These are phyloP conservation scores for Otus scops DNA, from an alignment of 2,797 vertebrate genomes.

Conservation along the genomic window DNA sequence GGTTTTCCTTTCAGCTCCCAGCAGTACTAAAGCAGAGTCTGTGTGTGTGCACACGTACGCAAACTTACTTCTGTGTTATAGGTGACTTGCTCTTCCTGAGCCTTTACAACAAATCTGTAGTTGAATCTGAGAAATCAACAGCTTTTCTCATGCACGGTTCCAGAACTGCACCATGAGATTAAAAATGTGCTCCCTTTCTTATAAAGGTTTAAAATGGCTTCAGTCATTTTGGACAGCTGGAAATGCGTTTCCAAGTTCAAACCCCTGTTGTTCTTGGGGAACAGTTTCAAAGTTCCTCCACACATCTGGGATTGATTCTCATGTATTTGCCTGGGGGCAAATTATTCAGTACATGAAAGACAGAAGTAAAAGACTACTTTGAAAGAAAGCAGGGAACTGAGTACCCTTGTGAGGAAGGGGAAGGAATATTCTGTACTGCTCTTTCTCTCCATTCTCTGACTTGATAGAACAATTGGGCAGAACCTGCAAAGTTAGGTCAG, in stretches of 20 bases:
- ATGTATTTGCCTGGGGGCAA: neutral
- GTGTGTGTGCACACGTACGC: rapidly evolving
- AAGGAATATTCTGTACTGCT: neutral
- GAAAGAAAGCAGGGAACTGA: neutral
- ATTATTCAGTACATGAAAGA: neutral
- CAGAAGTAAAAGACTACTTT: neutral
- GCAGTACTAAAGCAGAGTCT: neutral
- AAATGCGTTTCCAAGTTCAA: neutral
- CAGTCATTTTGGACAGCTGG: neutral
- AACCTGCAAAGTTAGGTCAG: neutral
- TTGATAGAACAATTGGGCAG: neutral
- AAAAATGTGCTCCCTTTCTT: rapidly evolving
- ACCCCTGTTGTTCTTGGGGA: neutral
- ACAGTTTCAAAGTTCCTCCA: neutral
- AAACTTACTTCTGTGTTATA: neutral
- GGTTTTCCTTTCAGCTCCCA: neutral
- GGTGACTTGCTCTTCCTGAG: neutral
- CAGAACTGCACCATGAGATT: neutral
- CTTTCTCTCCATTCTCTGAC: neutral
- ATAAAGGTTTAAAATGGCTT: neutral
- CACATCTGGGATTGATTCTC: neutral
- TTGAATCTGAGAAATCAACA: neutral
- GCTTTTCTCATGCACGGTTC: neutral
- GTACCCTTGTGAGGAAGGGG: neutral
- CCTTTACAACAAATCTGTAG: neutral